Conservation (phyloP, 1,140 invertebrate genomes). For the Parasteatoda tepidariorum region DNA sequence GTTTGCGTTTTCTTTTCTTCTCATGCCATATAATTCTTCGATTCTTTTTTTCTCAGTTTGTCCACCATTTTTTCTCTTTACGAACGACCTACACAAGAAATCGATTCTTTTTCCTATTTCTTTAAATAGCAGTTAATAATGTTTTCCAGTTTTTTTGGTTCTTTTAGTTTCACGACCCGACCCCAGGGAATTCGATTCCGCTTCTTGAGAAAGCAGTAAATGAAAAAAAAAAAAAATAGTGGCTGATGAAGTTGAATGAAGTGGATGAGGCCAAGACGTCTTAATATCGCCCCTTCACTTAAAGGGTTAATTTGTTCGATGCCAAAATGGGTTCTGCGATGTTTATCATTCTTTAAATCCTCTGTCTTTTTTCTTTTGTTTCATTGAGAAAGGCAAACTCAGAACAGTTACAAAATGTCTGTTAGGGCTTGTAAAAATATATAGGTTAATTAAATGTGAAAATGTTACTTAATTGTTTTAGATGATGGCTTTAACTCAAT, state of each 20-base stretch:
- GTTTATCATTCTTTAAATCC: no score
- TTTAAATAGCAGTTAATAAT: slow-evolving; percentile 61
- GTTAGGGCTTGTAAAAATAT: no score
- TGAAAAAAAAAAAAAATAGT: neutral
- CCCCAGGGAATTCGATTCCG: slow-evolving; percentile 44
- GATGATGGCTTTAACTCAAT: no score
- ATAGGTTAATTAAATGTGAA: no score
- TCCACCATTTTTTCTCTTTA: neutral
- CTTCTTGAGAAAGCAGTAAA: no score
- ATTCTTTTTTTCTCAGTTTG: slow-evolving; percentile 20
- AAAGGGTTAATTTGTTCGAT: slow-evolving; percentile 42
- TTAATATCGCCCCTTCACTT: slow-evolving; percentile 44
- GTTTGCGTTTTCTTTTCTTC: slow-evolving; percentile 54
- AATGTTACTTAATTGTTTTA: no score
- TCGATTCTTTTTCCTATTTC: slow-evolving; percentile 57
- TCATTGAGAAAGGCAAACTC: neutral
- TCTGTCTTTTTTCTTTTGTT: neutral
- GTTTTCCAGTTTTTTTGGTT: slow-evolving; percentile 37
- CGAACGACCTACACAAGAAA: slow-evolving; percentile 15
- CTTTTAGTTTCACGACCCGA: no score
- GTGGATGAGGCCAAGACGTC: slow-evolving; percentile 4
- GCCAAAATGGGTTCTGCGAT: neutral
- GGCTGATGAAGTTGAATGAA: neutral
- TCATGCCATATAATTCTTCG: slow-evolving; percentile 43
- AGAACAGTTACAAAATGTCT: no score